These are phyloP conservation scores for Bembecia ichneumoniformis DNA, from an alignment of 2,888 invertebrate species.

Conservation along the genomic window DNA sequence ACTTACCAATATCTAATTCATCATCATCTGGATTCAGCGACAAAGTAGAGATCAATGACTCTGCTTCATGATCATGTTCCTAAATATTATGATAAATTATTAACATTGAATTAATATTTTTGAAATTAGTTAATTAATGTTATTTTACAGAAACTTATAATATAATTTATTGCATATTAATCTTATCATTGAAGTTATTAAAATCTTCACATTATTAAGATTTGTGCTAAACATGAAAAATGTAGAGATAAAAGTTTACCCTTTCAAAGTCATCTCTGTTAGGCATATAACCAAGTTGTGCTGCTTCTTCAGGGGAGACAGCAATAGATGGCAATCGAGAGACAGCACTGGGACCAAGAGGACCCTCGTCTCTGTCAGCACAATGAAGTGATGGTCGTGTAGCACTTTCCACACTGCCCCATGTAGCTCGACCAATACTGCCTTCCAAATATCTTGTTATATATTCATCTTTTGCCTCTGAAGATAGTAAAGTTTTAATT, in stretches of 20 bases:
- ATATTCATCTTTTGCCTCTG: slow-evolving; percentile 93
- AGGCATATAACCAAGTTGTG: slow-evolving; percentile 93
- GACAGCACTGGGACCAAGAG: slow-evolving; percentile 79
- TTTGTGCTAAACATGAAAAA: too few species aligned
- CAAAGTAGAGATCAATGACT: slow-evolving; percentile 88
- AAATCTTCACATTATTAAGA: neutral
- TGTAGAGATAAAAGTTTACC: slow-evolving; percentile 51
- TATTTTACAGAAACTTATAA: too few species aligned
- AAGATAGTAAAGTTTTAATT: slow-evolving; percentile 10
- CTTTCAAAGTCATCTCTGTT: slow-evolving; percentile 96
- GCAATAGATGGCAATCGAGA: slow-evolving; percentile 85
- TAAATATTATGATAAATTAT: too few species aligned
- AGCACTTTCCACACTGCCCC: slow-evolving; percentile 80
- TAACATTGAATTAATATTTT: too few species aligned
- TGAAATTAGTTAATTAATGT: too few species aligned
- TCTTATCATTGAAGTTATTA: neutral
- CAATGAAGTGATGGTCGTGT: slow-evolving; percentile 82
- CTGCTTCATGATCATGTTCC: slow-evolving; percentile 95
- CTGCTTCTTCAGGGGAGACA: slow-evolving; percentile 86
- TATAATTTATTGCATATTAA: too few species aligned
- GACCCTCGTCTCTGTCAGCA: slow-evolving; percentile 82
- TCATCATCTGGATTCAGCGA: slow-evolving; percentile 89
- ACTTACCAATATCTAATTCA: slow-evolving; percentile 85
- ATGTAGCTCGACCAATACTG: slow-evolving; percentile 89
- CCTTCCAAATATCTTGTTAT: slow-evolving; percentile 90